Evolutionary conservation across 2,797 vertebrate genomes (phyloP).

Genomic region (Muscicapa comitata): DNA sequence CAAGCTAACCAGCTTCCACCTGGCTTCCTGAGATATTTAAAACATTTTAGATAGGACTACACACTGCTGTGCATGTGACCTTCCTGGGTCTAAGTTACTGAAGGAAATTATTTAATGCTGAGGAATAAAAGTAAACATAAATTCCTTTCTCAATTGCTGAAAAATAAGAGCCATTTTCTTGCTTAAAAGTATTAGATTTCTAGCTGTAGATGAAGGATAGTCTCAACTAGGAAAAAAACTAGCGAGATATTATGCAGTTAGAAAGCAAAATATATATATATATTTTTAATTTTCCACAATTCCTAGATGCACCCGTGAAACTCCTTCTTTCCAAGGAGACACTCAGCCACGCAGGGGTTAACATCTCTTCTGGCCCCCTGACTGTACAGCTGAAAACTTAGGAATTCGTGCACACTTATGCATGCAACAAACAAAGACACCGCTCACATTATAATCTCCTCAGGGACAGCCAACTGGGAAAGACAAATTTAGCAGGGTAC

Average conservation of each 20-base stretch:
- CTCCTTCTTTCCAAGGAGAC: not conserved
- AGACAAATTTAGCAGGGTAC: conserved; percentile 30
- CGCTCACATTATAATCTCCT: not conserved
- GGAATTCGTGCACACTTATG: not conserved
- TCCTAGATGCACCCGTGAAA: not conserved
- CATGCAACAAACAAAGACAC: conserved; percentile 10
- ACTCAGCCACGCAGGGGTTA: not conserved
- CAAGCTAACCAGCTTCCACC: not conserved
- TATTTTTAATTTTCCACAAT: not conserved
- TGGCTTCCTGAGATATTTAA: not conserved
- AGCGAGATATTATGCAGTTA: too few species aligned
- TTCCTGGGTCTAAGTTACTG: not conserved
- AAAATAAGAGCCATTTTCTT: not conserved
- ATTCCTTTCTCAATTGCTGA: not conserved
- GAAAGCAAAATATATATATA: not conserved
- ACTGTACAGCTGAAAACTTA: not conserved
- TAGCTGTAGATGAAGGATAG: not conserved
- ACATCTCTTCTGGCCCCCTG: not conserved
- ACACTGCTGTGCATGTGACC: rapidly evolving
- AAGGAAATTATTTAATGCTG: not conserved
- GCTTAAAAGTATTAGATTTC: not conserved
- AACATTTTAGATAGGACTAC: not conserved
- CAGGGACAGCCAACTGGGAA: conserved; percentile 21
- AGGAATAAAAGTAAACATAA: not conserved
- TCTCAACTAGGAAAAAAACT: not conserved